phyloP scores from a whole-genome alignment of 2,113 vertebrate genomes.

The Shinisaurus crocodilurus region DNA sequence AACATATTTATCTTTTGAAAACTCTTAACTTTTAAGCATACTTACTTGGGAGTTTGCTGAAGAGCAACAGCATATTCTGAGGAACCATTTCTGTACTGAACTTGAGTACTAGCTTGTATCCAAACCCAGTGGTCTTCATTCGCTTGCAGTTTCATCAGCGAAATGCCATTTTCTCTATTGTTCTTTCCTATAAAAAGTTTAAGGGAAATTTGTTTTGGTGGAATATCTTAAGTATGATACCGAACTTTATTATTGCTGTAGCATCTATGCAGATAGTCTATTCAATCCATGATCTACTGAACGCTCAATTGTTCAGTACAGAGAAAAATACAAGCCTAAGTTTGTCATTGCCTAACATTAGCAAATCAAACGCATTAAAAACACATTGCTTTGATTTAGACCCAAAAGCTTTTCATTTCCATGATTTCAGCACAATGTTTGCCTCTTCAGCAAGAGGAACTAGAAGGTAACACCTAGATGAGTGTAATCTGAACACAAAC shows the following conservation, averaged over 20 bases:
- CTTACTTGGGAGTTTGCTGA: conserved; percentile 75
- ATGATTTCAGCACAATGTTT: not conserved
- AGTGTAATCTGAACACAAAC: not conserved
- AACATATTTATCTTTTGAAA: not conserved
- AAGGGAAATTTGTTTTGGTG: conserved; percentile 31
- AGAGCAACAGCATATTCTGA: conserved; percentile 70
- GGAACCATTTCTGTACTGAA: conserved; percentile 72
- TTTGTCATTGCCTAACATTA: not conserved
- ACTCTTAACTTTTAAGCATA: conserved; percentile 23
- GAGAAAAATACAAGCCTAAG: not conserved
- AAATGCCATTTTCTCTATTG: conserved; percentile 72
- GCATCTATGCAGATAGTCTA: not conserved
- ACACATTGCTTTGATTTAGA: not conserved
- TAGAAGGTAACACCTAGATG: not conserved
- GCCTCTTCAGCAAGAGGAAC: not conserved
- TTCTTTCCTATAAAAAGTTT: conserved; percentile 70
- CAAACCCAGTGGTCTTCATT: conserved; percentile 78
- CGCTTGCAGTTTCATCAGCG: conserved; percentile 71
- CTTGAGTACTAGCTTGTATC: conserved; percentile 72
- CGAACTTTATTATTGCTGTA: not conserved
- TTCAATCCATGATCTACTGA: not conserved
- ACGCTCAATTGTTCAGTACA: no score
- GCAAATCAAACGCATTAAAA: not conserved
- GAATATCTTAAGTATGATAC: conserved; percentile 24
- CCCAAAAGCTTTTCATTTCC: not conserved